Evolutionary conservation across 2,113 vertebrate genomes (phyloP).

Genomic region (Oncorhynchus kisutch): DNA sequence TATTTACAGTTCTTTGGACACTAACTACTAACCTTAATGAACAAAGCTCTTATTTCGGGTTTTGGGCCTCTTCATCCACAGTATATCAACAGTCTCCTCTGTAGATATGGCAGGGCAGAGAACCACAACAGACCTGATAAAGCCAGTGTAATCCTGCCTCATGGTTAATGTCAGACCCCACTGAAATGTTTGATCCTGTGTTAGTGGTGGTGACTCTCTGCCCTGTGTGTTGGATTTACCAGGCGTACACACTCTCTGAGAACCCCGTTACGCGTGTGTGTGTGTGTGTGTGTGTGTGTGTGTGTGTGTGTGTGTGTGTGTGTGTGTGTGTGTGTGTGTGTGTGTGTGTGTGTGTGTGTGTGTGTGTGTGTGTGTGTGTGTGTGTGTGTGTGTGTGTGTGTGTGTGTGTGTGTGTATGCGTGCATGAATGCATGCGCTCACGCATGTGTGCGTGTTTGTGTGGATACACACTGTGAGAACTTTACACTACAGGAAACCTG

Average conservation of each 20-base stretch:
- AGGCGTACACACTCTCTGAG: conserved; percentile 1
- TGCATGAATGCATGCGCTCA: too few relatives aligned
- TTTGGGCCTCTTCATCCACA: conserved; percentile 23
- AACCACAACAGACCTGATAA: conserved; percentile 50
- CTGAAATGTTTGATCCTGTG: conserved; percentile 59
- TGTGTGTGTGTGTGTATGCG: too few relatives aligned
- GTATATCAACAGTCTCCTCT: conserved; percentile 27
- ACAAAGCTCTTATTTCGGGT: conserved; percentile 9
- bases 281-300: conserved; percentile 15
- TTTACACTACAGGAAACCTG: conserved; percentile 41
- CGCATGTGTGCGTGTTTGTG: not conserved
- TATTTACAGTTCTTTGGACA: not conserved
- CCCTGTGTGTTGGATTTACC: conserved; percentile 33
- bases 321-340: too few relatives aligned
- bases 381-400: too few relatives aligned
- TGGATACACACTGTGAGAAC: conserved; percentile 21
- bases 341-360: not conserved
- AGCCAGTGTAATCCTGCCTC: conserved; percentile 29
- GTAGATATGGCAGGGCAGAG: conserved; percentile 31
- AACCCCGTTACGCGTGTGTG: not conserved
- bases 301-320: not conserved
- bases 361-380: too few relatives aligned
- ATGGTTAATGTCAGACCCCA: conserved; percentile 46
- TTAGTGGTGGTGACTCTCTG: conserved; percentile 44
- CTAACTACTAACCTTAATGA: not conserved